A percentile compares a stretch with the other conserved stretches of the same genome.
These are phyloP conservation scores for Passerculus sandwichensis DNA, from an alignment of 2,797 vertebrate species.

Conservation along the genomic window DNA sequence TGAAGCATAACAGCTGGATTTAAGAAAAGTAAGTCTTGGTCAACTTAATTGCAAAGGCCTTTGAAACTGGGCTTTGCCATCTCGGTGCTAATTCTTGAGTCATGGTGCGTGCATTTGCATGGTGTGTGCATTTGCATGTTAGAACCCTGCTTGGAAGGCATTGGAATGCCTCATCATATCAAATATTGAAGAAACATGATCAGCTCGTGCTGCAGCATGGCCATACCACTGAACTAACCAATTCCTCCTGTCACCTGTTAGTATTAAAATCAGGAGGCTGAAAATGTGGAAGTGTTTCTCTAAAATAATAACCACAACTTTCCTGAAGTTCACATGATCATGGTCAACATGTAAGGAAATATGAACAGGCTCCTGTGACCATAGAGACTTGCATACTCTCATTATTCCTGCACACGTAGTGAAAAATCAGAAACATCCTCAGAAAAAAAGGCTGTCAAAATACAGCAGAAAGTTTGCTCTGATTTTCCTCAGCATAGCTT, in stretches of 20 bases:
- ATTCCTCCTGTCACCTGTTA: background rate
- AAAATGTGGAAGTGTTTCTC: background rate
- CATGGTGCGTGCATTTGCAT: background rate
- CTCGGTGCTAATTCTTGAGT: background rate
- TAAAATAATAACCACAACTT: background rate
- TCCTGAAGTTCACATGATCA: background rate
- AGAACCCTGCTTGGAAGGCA: background rate
- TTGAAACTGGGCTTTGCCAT: background rate
- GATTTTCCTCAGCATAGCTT: background rate
- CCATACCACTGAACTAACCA: background rate
- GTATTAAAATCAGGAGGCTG: background rate
- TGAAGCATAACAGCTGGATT: background rate
- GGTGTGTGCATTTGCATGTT: background rate
- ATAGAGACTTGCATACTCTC: background rate
- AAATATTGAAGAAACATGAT: background rate
- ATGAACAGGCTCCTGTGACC: background rate
- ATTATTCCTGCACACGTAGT: background rate
- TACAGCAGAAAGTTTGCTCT: background rate
- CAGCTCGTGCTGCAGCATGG: background rate
- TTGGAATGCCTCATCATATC: background rate
- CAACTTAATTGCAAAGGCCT: background rate
- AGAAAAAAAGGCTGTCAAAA: background rate
- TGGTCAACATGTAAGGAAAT: background rate
- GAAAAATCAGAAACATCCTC: background rate
- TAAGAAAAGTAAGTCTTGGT: background rate